A percentile compares a stretch with the other conserved stretches of the same genome.
Conservation (phyloP, 2,113 vertebrate genomes). For the Nematolebias whitei region DNA sequence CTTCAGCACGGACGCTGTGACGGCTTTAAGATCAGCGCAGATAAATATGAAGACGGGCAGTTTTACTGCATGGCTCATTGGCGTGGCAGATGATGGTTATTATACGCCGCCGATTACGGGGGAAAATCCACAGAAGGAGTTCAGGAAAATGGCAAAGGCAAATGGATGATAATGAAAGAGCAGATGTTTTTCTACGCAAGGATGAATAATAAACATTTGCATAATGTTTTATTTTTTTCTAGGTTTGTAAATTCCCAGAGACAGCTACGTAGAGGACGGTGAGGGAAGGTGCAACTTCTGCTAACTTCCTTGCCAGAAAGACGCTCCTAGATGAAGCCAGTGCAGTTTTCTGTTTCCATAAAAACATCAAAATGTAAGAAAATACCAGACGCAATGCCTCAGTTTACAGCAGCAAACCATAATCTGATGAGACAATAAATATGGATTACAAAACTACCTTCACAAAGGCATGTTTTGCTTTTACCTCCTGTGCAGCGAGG, state of each 20-base stretch:
- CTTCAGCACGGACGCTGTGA: constrained; percentile 39
- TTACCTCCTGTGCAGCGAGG: constrained; percentile 8
- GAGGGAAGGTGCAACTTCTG: not conserved
- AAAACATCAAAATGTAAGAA: not conserved
- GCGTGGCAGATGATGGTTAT: constrained; percentile 65
- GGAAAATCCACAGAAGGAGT: constrained; percentile 13
- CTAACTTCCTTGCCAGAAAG: constrained; percentile 31
- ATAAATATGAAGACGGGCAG: constrained; percentile 56
- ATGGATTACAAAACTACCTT: constrained; percentile 14
- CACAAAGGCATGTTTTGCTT: constrained; percentile 15
- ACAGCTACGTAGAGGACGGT: constrained; percentile 2
- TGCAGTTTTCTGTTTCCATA: no score
- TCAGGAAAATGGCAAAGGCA: constrained; percentile 35
- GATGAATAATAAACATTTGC: constrained; percentile 53
- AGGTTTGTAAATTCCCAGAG: constrained; percentile 35
- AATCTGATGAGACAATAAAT: constrained; percentile 9
- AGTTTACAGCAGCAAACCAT: not conserved
- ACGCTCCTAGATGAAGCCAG: constrained; percentile 2
- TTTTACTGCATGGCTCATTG: constrained; percentile 68
- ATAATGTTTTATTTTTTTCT: constrained; percentile 35
- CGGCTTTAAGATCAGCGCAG: constrained; percentile 51
- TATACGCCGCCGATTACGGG: constrained; percentile 52
- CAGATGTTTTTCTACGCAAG: constrained; percentile 43
- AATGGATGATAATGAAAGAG: constrained; percentile 57
- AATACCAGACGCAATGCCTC: constrained; percentile 5